Conservation (phyloP, 92 coral and sea anemone species). For the Blastomussa wellsi region DNA sequence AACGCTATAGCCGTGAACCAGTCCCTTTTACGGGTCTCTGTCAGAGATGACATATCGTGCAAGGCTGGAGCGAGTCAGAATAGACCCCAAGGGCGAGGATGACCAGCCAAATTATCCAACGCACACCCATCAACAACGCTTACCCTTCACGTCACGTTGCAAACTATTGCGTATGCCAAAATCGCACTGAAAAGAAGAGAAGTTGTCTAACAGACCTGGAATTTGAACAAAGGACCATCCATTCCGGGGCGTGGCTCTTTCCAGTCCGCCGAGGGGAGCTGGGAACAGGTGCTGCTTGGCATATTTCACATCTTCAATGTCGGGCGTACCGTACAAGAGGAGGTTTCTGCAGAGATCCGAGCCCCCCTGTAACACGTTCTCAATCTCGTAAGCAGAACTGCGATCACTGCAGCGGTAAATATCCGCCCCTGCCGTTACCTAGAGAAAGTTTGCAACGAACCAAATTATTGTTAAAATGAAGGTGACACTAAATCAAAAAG, state of each 20-base stretch:
- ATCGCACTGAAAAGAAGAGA: neutral
- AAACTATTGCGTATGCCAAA: neutral
- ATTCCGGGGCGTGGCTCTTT: constrained; percentile 83
- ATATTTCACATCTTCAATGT: constrained; percentile 57
- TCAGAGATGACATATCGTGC: too few relatives aligned
- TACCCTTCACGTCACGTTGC: too few relatives aligned
- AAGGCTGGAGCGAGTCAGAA: too few relatives aligned
- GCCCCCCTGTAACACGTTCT: constrained; percentile 73
- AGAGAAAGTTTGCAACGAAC: neutral
- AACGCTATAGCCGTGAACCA: too few relatives aligned
- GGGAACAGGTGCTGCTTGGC: constrained; percentile 80
- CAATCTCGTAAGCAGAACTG: constrained; percentile 85
- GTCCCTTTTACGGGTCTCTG: too few relatives aligned
- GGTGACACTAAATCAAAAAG: neutral
- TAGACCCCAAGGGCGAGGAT: too few relatives aligned
- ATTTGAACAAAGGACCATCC: constrained; percentile 98
- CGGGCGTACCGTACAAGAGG: constrained; percentile 76
- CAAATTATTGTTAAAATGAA: too few relatives aligned
- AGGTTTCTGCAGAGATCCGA: constrained; percentile 71
- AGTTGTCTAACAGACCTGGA: constrained; percentile 64
- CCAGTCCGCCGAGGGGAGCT: constrained; percentile 85
- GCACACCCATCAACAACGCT: too few relatives aligned
- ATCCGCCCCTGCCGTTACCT: constrained; percentile 86
- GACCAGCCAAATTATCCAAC: too few relatives aligned
- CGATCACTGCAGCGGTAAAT: constrained; percentile 91